A percentile compares a stretch with the other conserved stretches of the same genome.
Evolutionary conservation across 30 jellyfish, hydroid and myxozoan species (phyloP).

Genomic region (Aurelia sp.): DNA sequence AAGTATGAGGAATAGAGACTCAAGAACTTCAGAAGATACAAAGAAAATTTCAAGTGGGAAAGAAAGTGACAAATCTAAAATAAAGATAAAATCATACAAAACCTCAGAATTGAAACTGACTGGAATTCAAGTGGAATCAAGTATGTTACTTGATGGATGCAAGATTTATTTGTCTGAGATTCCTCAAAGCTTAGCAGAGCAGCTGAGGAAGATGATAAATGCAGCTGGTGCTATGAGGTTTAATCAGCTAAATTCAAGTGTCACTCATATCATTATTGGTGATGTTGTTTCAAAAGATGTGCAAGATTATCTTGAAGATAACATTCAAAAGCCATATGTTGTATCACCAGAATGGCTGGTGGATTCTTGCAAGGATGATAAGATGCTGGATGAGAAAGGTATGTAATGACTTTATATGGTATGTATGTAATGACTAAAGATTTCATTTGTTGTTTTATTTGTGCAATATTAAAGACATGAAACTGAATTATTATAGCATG

Average conservation of each 20-base stretch:
- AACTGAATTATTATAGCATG: no score
- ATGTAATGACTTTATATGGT: neutral
- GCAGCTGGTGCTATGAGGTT: slow-evolving; percentile 92
- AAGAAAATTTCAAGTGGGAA: neutral
- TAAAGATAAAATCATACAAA: slow-evolving; percentile 34
- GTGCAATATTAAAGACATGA: neutral
- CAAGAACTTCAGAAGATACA: neutral
- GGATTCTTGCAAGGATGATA: slow-evolving; percentile 75
- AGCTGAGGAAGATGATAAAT: slow-evolving; percentile 73
- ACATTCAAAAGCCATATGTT: slow-evolving; percentile 82
- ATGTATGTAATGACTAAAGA: neutral
- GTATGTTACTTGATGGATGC: slow-evolving; percentile 84
- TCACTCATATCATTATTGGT: slow-evolving; percentile 89
- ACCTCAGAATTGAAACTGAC: slow-evolving; percentile 21
- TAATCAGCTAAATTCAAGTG: slow-evolving; percentile 44
- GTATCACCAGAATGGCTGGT: slow-evolving; percentile 88
- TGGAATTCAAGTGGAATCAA: slow-evolving; percentile 38
- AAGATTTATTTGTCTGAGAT: slow-evolving; percentile 68
- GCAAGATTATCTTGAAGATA: slow-evolving; percentile 25
- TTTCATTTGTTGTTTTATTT: neutral
- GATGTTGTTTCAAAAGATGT: slow-evolving; percentile 48
- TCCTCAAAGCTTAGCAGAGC: slow-evolving; percentile 50
- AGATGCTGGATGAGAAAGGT: slow-evolving; percentile 82
- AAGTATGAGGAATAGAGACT: slow-evolving; percentile 62
- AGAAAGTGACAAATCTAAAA: neutral